These are phyloP conservation scores for Physella acuta DNA, from an alignment of 1,140 invertebrate species.

Conservation along the genomic window DNA sequence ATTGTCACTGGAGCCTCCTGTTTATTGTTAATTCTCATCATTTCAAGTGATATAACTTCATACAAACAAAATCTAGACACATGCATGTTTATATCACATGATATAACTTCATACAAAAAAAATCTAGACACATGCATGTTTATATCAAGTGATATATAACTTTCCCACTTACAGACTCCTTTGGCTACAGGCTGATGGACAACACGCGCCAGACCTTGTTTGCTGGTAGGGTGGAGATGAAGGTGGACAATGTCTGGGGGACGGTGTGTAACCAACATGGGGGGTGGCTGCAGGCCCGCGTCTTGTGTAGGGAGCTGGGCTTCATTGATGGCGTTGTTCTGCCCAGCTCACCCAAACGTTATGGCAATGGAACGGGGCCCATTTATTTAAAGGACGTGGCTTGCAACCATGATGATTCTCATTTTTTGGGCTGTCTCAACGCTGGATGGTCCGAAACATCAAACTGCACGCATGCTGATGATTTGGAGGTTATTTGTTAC, in stretches of 20 bases:
- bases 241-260: constrained; percentile 70
- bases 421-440: constrained; percentile 35
- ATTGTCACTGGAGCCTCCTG: too few species aligned
- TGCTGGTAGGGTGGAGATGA: constrained; percentile 71
- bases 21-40: too few species aligned
- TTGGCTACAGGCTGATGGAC: constrained; percentile 5
- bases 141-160: neutral
- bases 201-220: neutral
- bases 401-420: constrained; percentile 38
- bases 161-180: neutral
- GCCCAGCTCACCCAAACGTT: constrained; percentile 27
- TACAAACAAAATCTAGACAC: too few species aligned
- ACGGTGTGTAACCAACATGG: constrained; percentile 77
- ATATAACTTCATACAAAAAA: neutral
- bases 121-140: neutral
- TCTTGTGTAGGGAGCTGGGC: constrained; percentile 39
- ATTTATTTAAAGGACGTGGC: constrained; percentile 46
- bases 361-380: constrained; percentile 41
- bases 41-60: too few species aligned
- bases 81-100: neutral
- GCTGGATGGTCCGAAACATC: constrained; percentile 3
- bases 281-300: constrained; percentile 68
- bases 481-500: constrained; percentile 21
- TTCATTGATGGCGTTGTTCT: constrained; percentile 32
- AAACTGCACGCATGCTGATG: constrained; percentile 14